Conservation (phyloP, 2,888 invertebrate species). For the Caenorhabditis imperialis region DNA sequence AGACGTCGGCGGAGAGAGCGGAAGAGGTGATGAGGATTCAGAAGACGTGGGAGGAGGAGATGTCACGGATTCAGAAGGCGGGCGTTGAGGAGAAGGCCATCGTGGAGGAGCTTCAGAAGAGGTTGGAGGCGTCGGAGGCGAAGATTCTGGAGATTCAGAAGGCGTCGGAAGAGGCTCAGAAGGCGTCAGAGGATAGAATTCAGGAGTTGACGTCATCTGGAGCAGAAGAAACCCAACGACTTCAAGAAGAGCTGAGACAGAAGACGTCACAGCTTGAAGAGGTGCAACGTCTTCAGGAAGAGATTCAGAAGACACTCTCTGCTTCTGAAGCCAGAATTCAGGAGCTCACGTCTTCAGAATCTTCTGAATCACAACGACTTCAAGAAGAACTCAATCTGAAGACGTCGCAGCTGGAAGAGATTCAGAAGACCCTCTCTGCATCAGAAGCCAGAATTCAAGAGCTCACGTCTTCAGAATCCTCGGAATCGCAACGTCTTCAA, state of each 20-base stretch:
- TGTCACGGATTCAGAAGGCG: constrained; percentile 4
- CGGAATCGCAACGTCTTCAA: too few species aligned
- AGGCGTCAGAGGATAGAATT: constrained; percentile 10
- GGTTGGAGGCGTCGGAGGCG: constrained; percentile 7
- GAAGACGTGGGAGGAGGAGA: constrained; percentile 28
- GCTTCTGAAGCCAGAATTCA: too few species aligned
- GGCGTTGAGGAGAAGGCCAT: constrained; percentile 7
- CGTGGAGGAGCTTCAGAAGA: constrained; percentile 6
- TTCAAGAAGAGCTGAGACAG: neutral
- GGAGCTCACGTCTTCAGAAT: too few species aligned
- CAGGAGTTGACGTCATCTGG: too few species aligned
- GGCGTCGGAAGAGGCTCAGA: neutral
- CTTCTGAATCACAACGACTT: too few species aligned
- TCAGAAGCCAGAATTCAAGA: constrained; percentile 9
- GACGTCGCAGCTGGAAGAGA: neutral
- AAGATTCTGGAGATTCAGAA: constrained; percentile 10
- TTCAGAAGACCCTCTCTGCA: neutral
- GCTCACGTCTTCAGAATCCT: neutral
- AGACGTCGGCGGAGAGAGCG: constrained; percentile 1
- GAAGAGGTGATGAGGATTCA: constrained; percentile 24
- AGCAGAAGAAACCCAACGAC: neutral
- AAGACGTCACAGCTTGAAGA: too few species aligned
- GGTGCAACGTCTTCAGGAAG: neutral
- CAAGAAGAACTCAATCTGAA: neutral
- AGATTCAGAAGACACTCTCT: neutral